Percentiles rank a stretch among this genome's conserved stretches.
phyloP scores from a whole-genome alignment of 2,888 invertebrate species.

The Idaea biselata region DNA sequence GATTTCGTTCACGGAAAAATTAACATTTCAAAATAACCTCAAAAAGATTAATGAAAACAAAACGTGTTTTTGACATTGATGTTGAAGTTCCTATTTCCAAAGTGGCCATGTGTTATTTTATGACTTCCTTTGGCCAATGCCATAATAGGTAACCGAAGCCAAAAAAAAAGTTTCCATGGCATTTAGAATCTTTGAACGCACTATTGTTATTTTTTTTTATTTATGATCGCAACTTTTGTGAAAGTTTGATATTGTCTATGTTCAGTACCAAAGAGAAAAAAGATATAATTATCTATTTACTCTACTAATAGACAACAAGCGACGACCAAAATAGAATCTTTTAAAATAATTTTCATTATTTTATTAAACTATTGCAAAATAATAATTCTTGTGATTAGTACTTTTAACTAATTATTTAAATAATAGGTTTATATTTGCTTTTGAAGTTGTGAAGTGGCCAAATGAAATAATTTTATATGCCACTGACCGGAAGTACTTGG shows the following conservation, averaged over 20 bases:
- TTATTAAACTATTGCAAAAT: background rate
- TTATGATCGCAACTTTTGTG: slow-evolving; percentile 27
- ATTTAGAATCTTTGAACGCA: too few species aligned
- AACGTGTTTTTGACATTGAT: slow-evolving; percentile 8
- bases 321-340: slow-evolving; percentile 11
- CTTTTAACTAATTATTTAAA: background rate
- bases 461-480: background rate
- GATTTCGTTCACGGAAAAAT: slow-evolving; percentile 10
- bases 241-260: slow-evolving; percentile 21
- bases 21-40: slow-evolving; percentile 18
- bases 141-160: too few species aligned
- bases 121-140: too few species aligned
- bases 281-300: slow-evolving; percentile 23
- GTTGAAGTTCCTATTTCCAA: too few species aligned
- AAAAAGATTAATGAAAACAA: slow-evolving; percentile 6
- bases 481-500: slow-evolving; percentile 61
- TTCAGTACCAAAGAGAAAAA: slow-evolving; percentile 14
- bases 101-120: background rate
- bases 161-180: too few species aligned
- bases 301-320: slow-evolving; percentile 35
- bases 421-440: background rate
- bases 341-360: slow-evolving; percentile 3
- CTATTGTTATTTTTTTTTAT: slow-evolving; percentile 2
- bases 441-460: background rate
- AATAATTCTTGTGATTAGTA: background rate